Evolutionary conservation across 2,888 invertebrate genomes (phyloP).

Genomic region (Sipunculus nudus): DNA sequence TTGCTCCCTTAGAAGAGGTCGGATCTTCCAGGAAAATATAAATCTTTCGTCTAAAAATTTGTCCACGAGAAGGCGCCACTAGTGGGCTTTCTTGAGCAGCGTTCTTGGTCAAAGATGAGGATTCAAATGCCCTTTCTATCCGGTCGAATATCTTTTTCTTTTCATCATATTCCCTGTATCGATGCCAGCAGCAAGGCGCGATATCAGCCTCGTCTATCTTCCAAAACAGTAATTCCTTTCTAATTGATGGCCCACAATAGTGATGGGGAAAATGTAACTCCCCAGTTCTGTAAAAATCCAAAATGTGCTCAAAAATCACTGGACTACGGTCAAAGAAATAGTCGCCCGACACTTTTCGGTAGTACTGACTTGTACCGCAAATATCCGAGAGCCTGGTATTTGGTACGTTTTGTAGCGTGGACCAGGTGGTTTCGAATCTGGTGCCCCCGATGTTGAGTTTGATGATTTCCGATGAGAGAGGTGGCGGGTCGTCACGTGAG

Average conservation of each 20-base stretch:
- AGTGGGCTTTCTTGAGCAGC: no score
- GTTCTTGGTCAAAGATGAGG: no score
- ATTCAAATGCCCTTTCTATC: slow-evolving; percentile 27
- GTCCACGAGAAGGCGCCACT: slow-evolving; percentile 17
- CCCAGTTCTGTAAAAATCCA: slow-evolving; percentile 46
- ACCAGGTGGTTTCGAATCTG: slow-evolving; percentile 27
- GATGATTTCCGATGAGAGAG: no score
- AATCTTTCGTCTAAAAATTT: slow-evolving; percentile 23
- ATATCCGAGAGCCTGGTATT: slow-evolving; percentile 33
- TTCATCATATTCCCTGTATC: slow-evolving; percentile 35
- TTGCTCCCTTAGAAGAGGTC: slow-evolving; percentile 33
- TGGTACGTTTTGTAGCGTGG: slow-evolving; percentile 30
- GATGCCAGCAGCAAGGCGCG: slow-evolving; percentile 48
- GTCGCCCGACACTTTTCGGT: slow-evolving; percentile 30
- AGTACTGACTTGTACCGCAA: slow-evolving; percentile 22
- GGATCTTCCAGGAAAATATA: slow-evolving; percentile 37
- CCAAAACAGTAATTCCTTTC: slow-evolving; percentile 50
- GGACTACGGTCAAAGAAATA: slow-evolving; percentile 51
- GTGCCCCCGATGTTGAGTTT: slow-evolving; percentile 36
- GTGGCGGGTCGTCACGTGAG: no score
- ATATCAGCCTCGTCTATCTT: slow-evolving; percentile 43
- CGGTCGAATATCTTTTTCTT: slow-evolving; percentile 35
- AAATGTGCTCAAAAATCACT: slow-evolving; percentile 41
- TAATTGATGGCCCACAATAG: slow-evolving; percentile 46
- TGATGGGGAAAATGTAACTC: slow-evolving; percentile 49